phyloP scores from a whole-genome alignment of 2,888 invertebrate genomes.

The Stomorhina lunata region DNA sequence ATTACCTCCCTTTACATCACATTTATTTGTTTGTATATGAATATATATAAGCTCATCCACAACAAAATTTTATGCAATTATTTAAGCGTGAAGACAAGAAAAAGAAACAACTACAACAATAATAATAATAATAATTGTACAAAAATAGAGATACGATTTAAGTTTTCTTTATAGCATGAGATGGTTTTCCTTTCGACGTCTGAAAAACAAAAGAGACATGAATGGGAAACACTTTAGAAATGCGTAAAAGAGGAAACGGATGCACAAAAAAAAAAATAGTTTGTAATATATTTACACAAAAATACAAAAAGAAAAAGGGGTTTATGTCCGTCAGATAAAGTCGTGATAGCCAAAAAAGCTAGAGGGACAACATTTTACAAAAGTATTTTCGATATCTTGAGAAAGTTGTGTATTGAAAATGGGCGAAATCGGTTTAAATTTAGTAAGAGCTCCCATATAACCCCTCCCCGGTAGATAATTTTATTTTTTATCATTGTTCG shows the following conservation, averaged over 20 bases:
- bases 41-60: neutral
- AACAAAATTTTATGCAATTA: slow-evolving; percentile 56
- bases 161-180: neutral
- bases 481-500: neutral
- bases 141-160: slow-evolving; percentile 42
- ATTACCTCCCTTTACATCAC: too few relatives aligned
- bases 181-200: neutral
- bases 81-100: slow-evolving; percentile 53
- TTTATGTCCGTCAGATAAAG: too few relatives aligned
- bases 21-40: too few relatives aligned
- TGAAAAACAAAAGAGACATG: neutral
- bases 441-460: too few relatives aligned
- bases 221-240: neutral
- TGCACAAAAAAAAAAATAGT: neutral
- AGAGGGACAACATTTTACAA: too few relatives aligned
- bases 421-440: too few relatives aligned
- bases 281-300: neutral
- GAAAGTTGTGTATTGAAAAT: too few relatives aligned
- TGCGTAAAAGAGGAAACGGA: slow-evolving; percentile 27
- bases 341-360: too few relatives aligned
- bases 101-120: slow-evolving; percentile 14
- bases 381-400: too few relatives aligned
- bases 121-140: slow-evolving; percentile 27
- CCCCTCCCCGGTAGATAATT: too few relatives aligned
- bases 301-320: too few relatives aligned